Percentiles rank a stretch among this genome's conserved stretches.
These are phyloP conservation scores for Tachystola acroxantha DNA, from an alignment of 2,888 invertebrate genomes.

Conservation along the genomic window DNA sequence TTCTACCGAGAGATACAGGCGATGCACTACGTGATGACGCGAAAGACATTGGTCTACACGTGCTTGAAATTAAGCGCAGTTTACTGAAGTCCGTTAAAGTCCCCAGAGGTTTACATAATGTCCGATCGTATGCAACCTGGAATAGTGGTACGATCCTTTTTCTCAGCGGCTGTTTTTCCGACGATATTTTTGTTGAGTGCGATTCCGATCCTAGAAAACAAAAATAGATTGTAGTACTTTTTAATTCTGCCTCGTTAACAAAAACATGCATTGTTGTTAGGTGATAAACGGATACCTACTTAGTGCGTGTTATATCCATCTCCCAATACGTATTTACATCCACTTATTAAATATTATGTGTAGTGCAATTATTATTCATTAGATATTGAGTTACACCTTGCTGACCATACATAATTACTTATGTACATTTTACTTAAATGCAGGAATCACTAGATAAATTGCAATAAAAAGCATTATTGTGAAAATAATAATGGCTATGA, in stretches of 20 bases:
- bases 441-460: no score
- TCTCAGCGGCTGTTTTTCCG: slow-evolving; percentile 30
- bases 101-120: slow-evolving; percentile 62
- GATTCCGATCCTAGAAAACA: slow-evolving; percentile 62
- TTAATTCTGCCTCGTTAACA: not conserved
- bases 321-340: slow-evolving; percentile 3
- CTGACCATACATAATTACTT: no score
- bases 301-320: slow-evolving; percentile 5
- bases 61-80: slow-evolving; percentile 22
- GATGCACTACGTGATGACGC: slow-evolving; percentile 50
- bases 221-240: slow-evolving; percentile 28
- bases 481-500: no score
- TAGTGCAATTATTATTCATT: no score
- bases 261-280: slow-evolving; percentile 2
- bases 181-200: slow-evolving; percentile 29
- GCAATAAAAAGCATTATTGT: no score
- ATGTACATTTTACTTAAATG: no score
- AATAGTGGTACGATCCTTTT: slow-evolving; percentile 61
- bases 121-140: slow-evolving; percentile 68
- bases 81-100: slow-evolving; percentile 56
- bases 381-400: no score
- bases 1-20: slow-evolving; percentile 28
- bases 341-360: no score
- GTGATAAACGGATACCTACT: not conserved
- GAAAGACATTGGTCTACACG: slow-evolving; percentile 16